These are phyloP conservation scores for Oreochromis grahami DNA, from an alignment of 2,797 vertebrate species.

Conservation along the genomic window DNA sequence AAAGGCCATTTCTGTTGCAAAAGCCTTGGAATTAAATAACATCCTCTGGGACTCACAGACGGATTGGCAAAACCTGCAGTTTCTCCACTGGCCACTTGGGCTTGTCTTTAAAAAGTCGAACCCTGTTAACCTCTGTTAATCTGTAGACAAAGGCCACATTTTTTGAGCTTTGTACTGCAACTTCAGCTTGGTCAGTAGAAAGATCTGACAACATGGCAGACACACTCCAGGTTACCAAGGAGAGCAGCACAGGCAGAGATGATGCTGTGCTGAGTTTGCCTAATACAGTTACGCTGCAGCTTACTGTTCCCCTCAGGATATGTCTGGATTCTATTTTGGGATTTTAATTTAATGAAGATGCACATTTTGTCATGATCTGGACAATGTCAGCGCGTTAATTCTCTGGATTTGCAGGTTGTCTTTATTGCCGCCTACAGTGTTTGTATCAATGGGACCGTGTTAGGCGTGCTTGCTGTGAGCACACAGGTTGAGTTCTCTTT, in stretches of 20 bases:
- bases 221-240: neutral
- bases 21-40: neutral
- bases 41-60: neutral
- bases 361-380: neutral
- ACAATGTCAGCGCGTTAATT: neutral
- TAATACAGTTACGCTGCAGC: neutral
- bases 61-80: neutral
- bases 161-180: neutral
- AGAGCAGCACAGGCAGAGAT: neutral
- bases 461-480: neutral
- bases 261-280: neutral
- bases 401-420: neutral
- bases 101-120: neutral
- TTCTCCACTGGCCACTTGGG: neutral
- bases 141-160: neutral
- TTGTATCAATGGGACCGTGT: neutral
- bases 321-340: neutral
- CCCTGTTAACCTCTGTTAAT: rapidly evolving
- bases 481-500: neutral
- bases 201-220: neutral
- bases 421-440: neutral
- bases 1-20: rapidly evolving
- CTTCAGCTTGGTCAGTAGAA: neutral
- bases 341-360: neutral
- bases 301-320: neutral